Conservation (phyloP, 2,888 invertebrate genomes). For the Andrena haemorrhoa region DNA sequence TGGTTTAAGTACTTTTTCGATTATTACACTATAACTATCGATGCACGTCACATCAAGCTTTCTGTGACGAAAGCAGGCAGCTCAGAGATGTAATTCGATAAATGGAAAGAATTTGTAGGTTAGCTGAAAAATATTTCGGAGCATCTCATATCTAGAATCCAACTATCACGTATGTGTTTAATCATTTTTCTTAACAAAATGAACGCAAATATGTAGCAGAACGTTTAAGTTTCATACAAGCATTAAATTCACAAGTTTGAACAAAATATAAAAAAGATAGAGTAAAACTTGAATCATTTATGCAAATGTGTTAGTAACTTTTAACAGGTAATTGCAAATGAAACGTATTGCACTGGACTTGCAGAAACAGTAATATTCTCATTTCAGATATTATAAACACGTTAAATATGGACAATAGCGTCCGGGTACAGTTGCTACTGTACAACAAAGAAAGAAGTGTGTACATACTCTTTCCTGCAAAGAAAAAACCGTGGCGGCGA, state of each 20-base stretch:
- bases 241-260: background rate
- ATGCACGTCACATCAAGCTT: conserved; percentile 11
- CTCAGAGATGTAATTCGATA: background rate
- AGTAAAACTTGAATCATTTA: background rate
- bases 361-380: conserved; percentile 4
- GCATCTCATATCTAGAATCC: too few relatives aligned
- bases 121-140: background rate
- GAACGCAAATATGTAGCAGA: background rate
- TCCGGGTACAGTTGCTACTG: background rate
- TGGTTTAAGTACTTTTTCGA: background rate
- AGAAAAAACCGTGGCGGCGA: conserved; percentile 36
- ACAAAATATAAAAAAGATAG: background rate
- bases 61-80: conserved; percentile 7
- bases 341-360: background rate
- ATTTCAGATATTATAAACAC: background rate
- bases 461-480: conserved; percentile 1
- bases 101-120: background rate
- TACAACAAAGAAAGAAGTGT: conserved; percentile 7
- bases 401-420: conserved; percentile 26
- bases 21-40: conserved; percentile 8
- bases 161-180: background rate
- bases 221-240: background rate
- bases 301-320: background rate
- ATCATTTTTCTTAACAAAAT: background rate
- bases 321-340: conserved; percentile 5